Conservation (phyloP, 2,113 vertebrate species). For the Prinia subflava region DNA sequence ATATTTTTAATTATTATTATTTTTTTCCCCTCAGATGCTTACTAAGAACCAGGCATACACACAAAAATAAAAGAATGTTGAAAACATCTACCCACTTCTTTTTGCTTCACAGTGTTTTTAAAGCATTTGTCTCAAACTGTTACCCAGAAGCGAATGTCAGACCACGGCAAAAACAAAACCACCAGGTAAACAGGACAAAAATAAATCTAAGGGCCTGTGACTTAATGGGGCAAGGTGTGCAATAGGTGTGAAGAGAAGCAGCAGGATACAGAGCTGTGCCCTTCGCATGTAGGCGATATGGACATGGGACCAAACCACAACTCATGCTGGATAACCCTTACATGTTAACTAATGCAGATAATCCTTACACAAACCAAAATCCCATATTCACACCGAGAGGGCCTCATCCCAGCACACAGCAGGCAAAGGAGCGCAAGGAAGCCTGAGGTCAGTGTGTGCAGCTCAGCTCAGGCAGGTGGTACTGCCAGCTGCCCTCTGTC, state of each 20-base stretch:
- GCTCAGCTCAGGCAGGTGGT: background rate
- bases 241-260: background rate
- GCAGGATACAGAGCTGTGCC: background rate
- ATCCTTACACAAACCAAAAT: background rate
- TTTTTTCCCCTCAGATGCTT: background rate
- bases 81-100: conserved; percentile 23
- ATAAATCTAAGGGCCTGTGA: background rate
- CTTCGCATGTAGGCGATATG: background rate
- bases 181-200: background rate
- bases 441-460: background rate
- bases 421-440: background rate
- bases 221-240: background rate
- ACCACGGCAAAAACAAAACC: background rate
- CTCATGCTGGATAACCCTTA: too few relatives aligned
- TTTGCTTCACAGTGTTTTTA: background rate
- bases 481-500: background rate
- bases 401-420: background rate
- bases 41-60: background rate
- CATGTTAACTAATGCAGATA: background rate
- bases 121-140: background rate
- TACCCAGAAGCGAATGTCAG: background rate
- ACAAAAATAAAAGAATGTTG: conserved; percentile 25
- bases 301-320: background rate
- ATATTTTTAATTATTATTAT: too few relatives aligned
- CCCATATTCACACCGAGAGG: fast-evolving